These are phyloP conservation scores for Anorthoa munda DNA, from an alignment of 2,888 invertebrate genomes.

Conservation along the genomic window DNA sequence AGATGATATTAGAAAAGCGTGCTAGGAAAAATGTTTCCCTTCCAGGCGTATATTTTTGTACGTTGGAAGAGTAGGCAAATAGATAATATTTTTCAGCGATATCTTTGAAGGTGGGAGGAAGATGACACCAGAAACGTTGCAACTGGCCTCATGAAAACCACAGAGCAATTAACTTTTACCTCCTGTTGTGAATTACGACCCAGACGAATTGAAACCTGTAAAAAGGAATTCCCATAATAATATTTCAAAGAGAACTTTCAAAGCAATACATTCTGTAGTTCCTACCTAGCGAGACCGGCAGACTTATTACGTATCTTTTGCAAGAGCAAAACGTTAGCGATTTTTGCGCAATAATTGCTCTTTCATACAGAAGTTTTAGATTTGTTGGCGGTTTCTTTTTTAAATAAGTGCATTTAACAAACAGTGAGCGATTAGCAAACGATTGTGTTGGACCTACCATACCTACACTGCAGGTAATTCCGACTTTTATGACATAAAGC, in stretches of 20 bases:
- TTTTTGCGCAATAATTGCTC: too few species aligned
- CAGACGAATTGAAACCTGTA: neutral
- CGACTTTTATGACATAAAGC: too few species aligned
- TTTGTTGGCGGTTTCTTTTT: too few species aligned
- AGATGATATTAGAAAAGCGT: neutral
- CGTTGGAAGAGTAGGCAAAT: neutral
- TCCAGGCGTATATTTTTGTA: neutral
- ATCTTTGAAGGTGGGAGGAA: neutral
- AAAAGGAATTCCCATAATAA: neutral
- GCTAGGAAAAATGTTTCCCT: neutral
- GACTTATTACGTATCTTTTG: too few species aligned
- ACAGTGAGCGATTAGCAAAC: too few species aligned
- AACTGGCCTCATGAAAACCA: neutral
- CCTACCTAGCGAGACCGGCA: neutral
- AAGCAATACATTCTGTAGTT: constrained; percentile 1
- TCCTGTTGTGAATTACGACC: too few species aligned
- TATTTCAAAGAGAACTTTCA: constrained; percentile 12
- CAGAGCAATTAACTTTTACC: neutral
- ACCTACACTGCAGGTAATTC: too few species aligned
- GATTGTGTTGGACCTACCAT: too few species aligned
- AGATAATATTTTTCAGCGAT: neutral
- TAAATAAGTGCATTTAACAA: too few species aligned
- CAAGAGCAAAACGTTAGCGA: too few species aligned
- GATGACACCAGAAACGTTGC: neutral
- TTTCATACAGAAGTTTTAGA: too few species aligned